Evolutionary conservation across 2,888 invertebrate genomes (phyloP), one percentile per base, ranked within the genome.

Genomic region (Tridacna gigas): DNA sequence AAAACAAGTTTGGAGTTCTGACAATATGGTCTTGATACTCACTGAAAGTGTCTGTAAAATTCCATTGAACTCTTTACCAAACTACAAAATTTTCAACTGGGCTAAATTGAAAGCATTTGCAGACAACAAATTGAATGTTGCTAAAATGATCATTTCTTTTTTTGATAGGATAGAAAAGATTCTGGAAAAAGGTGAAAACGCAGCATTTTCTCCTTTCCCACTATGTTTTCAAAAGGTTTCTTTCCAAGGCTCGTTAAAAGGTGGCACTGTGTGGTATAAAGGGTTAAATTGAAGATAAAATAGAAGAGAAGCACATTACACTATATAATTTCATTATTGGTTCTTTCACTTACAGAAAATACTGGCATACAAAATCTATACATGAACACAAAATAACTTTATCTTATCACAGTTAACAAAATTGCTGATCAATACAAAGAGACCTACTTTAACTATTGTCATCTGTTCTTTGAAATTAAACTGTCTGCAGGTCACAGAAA

Each of bases 161-260:
- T 9, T n/a, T 2, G 2, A 4, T 7, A 9, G 65, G 25, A 18
- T 25, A 65, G 65, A 65, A 65, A 65, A 65, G 7, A n/a, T 9
- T 65, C 3, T 13, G 65, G 25, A 9, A 65, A 15, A 25, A 65
- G 25, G 37, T 4, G 37, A 37, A 37, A 37, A 37, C 7, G 37
- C 13, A 65, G 65, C 65, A 65, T n/a, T 65, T 65, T 65, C 65
- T 65, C 65, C n/a, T 65, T 65, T 65, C 22, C n/a, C 65, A 65
- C 65, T 7, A 12, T 65, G 65, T 25, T 25, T 65, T 65, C 65
- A 20, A 22, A 25, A 65, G 18, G 18, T 7, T 37, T 37, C 37
- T 37, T 37, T 37, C 37, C 7, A 2, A 37, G 37, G 37, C 3
- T 2, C 37, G 37, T 37, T 7, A 37, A 7, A 37, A 37, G 37